These are phyloP conservation scores for Neogobius melanostomus DNA, from an alignment of 2,113 vertebrate genomes.

Conservation along the genomic window DNA sequence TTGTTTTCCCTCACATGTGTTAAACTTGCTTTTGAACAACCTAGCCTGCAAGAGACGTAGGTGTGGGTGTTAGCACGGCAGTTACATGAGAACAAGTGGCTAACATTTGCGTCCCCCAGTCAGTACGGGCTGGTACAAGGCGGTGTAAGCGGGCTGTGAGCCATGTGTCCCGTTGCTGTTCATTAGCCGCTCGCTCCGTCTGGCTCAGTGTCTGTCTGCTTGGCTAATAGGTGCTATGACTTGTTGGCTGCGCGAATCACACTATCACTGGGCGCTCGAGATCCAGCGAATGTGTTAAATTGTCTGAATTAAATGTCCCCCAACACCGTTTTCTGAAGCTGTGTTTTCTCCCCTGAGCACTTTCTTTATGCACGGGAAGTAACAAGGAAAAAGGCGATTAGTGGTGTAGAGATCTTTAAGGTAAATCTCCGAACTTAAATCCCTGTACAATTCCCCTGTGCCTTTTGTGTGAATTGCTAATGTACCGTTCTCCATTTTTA, in stretches of 20 bases:
- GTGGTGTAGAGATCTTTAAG: constrained; percentile 29
- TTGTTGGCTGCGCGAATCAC: constrained; percentile 43
- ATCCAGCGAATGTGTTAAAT: constrained; percentile 49
- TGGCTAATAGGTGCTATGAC: constrained; percentile 50
- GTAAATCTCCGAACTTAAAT: constrained; percentile 45
- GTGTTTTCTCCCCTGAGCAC: constrained; percentile 16
- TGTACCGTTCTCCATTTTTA: constrained; percentile 29
- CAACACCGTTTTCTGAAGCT: constrained; percentile 20
- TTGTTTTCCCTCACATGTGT: background rate
- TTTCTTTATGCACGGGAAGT: constrained; percentile 25
- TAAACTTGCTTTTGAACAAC: background rate
- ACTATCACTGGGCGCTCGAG: constrained; percentile 39
- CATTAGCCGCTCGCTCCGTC: constrained; percentile 45
- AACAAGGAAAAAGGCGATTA: constrained; percentile 14
- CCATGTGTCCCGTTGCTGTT: constrained; percentile 53
- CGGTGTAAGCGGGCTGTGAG: constrained; percentile 27
- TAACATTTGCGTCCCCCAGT: background rate
- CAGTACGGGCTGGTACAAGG: constrained; percentile 18
- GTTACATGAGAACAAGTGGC: background rate
- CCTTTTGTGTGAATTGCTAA: constrained; percentile 50
- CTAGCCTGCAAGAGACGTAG: background rate
- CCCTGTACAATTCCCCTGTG: constrained; percentile 43
- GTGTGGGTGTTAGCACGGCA: background rate
- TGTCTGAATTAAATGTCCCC: constrained; percentile 50
- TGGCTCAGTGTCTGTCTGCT: constrained; percentile 45